These are phyloP conservation scores for Agonopterix alstromeriana DNA, from an alignment of 2,888 invertebrate genomes.

Conservation along the genomic window DNA sequence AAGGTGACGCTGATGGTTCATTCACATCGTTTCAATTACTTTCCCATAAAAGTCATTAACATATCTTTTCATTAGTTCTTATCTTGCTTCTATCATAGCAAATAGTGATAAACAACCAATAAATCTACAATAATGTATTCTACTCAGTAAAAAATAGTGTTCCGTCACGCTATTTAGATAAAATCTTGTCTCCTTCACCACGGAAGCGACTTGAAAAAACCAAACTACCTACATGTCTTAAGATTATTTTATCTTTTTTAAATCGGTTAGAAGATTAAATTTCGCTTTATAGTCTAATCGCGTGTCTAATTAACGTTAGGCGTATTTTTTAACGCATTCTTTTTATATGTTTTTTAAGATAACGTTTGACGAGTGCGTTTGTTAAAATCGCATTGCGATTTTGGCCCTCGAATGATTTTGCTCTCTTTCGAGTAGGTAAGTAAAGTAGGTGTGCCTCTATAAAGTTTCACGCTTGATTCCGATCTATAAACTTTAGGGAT, in stretches of 20 bases:
- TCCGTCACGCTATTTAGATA: conserved; percentile 36
- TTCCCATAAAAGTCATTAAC: no score
- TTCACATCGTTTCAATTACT: no score
- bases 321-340: conserved; percentile 25
- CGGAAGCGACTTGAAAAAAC: conserved; percentile 19
- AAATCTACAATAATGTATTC: conserved; percentile 5
- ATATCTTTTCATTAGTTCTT: no score
- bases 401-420: no score
- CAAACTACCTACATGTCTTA: background rate
- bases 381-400: no score
- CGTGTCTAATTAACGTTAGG: conserved; percentile 37
- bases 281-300: conserved; percentile 49
- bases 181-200: conserved; percentile 22
- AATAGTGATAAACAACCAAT: background rate
- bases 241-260: conserved; percentile 8
- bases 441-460: background rate
- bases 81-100: no score
- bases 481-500: no score
- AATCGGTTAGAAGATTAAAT: conserved; percentile 31
- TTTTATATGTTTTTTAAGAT: conserved; percentile 21
- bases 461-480: background rate
- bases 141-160: conserved; percentile 7
- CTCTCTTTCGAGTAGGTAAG: background rate
- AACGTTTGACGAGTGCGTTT: conserved; percentile 8
- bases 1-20: no score